Percentiles rank a stretch among this genome's conserved stretches.
Conservation (phyloP, 2,888 invertebrate species). For the Cephus spinipes region DNA sequence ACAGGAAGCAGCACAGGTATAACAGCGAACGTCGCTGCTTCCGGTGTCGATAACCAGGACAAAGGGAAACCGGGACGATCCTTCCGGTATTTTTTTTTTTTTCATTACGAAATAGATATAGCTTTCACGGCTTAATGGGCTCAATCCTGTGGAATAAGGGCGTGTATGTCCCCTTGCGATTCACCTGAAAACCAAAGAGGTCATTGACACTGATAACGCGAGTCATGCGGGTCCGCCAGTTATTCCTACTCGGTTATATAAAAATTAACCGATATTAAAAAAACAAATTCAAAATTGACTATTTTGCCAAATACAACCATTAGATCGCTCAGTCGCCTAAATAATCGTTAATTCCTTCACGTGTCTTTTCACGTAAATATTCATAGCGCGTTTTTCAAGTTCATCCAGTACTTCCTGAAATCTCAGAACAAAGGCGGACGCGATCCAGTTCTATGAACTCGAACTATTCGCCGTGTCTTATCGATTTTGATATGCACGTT, state of each 20-base stretch:
- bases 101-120: constrained; percentile 46
- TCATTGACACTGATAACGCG: not conserved
- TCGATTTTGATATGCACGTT: not conserved
- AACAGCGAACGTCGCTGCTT: constrained; percentile 43
- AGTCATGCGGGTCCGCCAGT: not conserved
- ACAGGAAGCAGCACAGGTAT: constrained; percentile 55
- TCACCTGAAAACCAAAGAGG: not conserved
- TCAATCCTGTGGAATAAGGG: not conserved
- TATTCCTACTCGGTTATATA: not conserved
- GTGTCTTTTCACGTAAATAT: not conserved
- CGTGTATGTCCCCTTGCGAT: not conserved
- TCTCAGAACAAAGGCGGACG: not conserved
- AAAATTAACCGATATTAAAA: too few species aligned
- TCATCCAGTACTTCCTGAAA: not conserved
- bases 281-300: not conserved
- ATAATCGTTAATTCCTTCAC: not conserved
- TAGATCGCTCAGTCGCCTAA: not conserved
- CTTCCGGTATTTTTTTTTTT: constrained; percentile 43
- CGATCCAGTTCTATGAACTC: not conserved
- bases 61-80: constrained; percentile 42
- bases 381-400: not conserved
- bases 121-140: constrained; percentile 23
- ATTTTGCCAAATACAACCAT: not conserved
- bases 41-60: constrained; percentile 62
- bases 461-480: not conserved